Conservation (phyloP, 92 coral and sea anemone genomes). For the Hydrozoanthus gracilis region DNA sequence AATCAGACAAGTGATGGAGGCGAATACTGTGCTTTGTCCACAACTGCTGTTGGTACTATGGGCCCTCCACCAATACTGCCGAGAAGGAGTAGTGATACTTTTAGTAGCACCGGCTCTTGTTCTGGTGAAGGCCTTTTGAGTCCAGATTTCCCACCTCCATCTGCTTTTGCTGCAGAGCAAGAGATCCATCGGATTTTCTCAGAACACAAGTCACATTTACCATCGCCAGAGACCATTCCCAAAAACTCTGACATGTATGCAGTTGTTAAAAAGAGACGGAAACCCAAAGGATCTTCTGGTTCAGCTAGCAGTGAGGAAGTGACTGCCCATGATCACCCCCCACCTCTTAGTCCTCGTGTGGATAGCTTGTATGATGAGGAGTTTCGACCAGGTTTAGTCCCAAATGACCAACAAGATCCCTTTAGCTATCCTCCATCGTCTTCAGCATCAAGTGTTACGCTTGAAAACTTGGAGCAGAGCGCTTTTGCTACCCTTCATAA, state of each 20-base stretch:
- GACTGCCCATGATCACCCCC: constrained; percentile 3
- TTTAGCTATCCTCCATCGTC: constrained; percentile 66
- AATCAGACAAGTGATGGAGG: constrained; percentile 54
- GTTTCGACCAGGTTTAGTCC: constrained; percentile 31
- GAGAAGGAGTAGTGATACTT: constrained; percentile 26
- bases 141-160: constrained; percentile 92
- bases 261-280: constrained; percentile 28
- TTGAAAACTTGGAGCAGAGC: constrained; percentile 34
- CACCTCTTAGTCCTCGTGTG: constrained; percentile 47
- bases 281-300: constrained; percentile 16
- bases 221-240: constrained; percentile 46
- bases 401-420: constrained; percentile 67
- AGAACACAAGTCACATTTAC: constrained; percentile 3
- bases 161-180: constrained; percentile 81
- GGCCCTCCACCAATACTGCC: constrained; percentile 57
- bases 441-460: neutral
- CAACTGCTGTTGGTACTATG: constrained; percentile 60
- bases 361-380: constrained; percentile 78
- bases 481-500: constrained; percentile 70
- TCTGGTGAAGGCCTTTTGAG: constrained; percentile 63
- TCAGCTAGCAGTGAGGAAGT: constrained; percentile 37
- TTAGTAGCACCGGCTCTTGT: constrained; percentile 61
- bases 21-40: constrained; percentile 78
- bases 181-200: constrained; percentile 75
- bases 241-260: constrained; percentile 32